A percentile compares a stretch with the other conserved stretches of the same genome.
phyloP scores from a whole-genome alignment of 2,888 invertebrate genomes.

The Miltochrista miniata region DNA sequence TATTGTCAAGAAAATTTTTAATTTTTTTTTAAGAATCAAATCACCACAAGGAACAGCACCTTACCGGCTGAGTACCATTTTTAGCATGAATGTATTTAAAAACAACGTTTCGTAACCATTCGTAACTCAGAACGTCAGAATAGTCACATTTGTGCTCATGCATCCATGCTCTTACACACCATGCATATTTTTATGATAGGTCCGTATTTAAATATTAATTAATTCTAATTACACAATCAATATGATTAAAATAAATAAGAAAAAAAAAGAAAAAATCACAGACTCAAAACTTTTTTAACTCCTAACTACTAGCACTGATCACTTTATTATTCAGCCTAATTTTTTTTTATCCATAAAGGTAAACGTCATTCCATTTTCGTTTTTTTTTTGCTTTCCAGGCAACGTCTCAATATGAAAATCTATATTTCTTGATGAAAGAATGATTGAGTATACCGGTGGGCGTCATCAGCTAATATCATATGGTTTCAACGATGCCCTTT shows the following conservation, averaged over 20 bases:
- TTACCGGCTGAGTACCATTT: no score
- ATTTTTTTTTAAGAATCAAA: no score
- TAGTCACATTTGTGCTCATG: no score
- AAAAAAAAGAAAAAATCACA: constrained; percentile 10
- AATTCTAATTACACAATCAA: no score
- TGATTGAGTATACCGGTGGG: constrained; percentile 1
- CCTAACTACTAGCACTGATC: constrained; percentile 7
- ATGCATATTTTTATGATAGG: no score
- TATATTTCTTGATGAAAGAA: neutral
- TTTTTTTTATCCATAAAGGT: neutral
- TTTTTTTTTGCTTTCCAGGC: neutral
- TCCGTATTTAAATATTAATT: no score
- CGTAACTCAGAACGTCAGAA: no score
- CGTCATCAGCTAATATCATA: constrained; percentile 73
- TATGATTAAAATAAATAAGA: neutral
- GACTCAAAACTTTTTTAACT: constrained; percentile 5
- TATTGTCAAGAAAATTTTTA: no score
- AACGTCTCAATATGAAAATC: neutral
- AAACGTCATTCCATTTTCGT: neutral
- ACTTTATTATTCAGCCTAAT: constrained; percentile 3
- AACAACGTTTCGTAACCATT: no score
- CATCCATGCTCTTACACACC: no score
- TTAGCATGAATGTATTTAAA: no score
- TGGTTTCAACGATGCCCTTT: constrained; percentile 85
- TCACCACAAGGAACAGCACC: no score